phyloP scores from a whole-genome alignment of 1,140 invertebrate species.

The Temnothorax curvispinosus region DNA sequence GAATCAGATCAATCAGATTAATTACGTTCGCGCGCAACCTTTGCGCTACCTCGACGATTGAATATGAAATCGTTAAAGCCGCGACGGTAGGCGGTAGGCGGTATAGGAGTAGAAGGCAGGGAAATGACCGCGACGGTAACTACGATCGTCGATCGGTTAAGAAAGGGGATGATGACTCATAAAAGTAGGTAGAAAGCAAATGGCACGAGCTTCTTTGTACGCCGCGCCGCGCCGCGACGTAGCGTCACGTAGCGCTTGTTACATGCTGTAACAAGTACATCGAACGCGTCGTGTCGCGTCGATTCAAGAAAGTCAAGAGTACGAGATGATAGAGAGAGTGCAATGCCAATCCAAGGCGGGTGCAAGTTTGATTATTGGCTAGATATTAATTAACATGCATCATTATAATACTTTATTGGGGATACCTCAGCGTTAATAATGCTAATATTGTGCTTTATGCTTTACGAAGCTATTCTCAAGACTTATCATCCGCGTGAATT shows the following conservation, averaged over 20 bases:
- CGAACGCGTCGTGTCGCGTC: neutral
- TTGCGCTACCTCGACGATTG: no score
- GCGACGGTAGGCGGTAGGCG: no score
- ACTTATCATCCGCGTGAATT: no score
- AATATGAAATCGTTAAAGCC: conserved; percentile 4
- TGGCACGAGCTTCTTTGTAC: neutral
- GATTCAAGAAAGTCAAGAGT: neutral
- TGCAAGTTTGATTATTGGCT: neutral
- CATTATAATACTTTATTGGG: neutral
- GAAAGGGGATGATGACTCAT: conserved; percentile 35
- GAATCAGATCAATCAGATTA: neutral
- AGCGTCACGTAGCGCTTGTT: neutral
- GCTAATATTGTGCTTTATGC: no score
- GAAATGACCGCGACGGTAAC: neutral
- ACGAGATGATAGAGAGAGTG: neutral
- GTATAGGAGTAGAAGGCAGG: no score
- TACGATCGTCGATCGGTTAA: neutral
- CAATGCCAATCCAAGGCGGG: neutral
- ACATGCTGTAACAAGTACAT: conserved; percentile 22
- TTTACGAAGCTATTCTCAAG: no score
- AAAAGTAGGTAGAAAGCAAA: conserved; percentile 29
- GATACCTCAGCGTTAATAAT: neutral
- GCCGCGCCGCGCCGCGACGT: neutral
- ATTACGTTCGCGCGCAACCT: neutral
- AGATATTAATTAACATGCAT: neutral